phyloP scores from a whole-genome alignment of 2,113 vertebrate genomes.

The Tonatia bakeri region DNA sequence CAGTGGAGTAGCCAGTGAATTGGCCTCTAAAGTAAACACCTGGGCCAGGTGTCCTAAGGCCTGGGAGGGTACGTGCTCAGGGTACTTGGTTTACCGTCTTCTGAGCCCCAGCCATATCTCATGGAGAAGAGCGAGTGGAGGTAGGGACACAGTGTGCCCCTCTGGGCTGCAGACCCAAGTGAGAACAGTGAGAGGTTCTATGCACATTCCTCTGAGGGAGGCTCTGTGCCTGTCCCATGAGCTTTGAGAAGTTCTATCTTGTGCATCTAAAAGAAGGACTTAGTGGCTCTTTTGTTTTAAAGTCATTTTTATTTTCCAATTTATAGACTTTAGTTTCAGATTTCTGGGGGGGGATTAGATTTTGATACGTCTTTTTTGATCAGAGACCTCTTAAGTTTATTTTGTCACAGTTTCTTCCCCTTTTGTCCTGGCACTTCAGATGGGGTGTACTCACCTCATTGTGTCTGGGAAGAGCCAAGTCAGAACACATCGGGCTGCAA shows the following conservation, averaged over 20 bases:
- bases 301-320: background rate
- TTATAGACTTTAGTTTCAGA: background rate
- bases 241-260: background rate
- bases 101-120: background rate
- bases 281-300: background rate
- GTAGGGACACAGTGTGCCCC: background rate
- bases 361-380: background rate
- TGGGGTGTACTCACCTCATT: background rate
- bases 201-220: background rate
- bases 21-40: background rate
- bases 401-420: background rate
- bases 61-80: accelerated
- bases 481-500: background rate
- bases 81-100: background rate
- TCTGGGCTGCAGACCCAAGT: background rate
- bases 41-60: background rate
- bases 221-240: accelerated
- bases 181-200: background rate
- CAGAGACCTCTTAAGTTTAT: background rate
- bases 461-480: background rate
- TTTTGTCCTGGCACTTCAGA: background rate
- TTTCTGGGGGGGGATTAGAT: background rate
- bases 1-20: too few relatives aligned
- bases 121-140: background rate
- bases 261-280: background rate